Base-by-base conservation (phyloP, 2,888 invertebrate genomes). In the Kuschelorhynchus macadamiae region DNA sequence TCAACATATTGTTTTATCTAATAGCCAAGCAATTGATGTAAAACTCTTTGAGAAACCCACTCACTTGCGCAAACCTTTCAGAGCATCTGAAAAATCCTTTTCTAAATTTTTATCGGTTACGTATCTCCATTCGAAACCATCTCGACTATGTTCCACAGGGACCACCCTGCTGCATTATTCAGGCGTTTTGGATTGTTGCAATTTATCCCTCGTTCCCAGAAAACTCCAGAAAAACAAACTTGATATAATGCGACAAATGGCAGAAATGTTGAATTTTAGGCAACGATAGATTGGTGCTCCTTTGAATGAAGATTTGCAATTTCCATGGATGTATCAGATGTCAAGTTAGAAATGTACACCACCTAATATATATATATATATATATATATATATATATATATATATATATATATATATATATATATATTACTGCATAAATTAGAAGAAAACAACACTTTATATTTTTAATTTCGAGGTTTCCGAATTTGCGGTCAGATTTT, bases 81-180 rank as follows among this genome's bases (percentile, higher is more conserved):
- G 16, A 11, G 56, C 56, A 32, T 56, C 56, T 55, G 41, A 56
- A 63, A 64, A 64, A 49, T 56, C 55, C 63, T 56, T 56, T 64
- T 64, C 63, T 64, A 39, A 64, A 64, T 49, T 64, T 64, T 64
- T 64, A 64, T 64, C 56, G 63, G 56, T 56, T 56, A 49, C 63
- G 49, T 64, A 64, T 64, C 56, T 64, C 63, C 63, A 64, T 56
- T 64, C 63, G 8, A 64, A 56, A 64, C 49, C 63, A 64, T 56
- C 63, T 49, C 49, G 56, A 64, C 63, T 33, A 53, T 53, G 53
- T 46, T 53, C 53, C 49, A 25, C 63, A 39, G 53, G 44, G 53
- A 53, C 59, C 41, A 60, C 49, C 59, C 59, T 60, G 49, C 56
- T 64, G 63, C 63, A 64, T 64, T 64, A 64, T 64, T 64, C 56